A percentile compares a stretch with the other conserved stretches of the same genome.
phyloP scores from a whole-genome alignment of 2,113 vertebrate species.

The Strix aluco region DNA sequence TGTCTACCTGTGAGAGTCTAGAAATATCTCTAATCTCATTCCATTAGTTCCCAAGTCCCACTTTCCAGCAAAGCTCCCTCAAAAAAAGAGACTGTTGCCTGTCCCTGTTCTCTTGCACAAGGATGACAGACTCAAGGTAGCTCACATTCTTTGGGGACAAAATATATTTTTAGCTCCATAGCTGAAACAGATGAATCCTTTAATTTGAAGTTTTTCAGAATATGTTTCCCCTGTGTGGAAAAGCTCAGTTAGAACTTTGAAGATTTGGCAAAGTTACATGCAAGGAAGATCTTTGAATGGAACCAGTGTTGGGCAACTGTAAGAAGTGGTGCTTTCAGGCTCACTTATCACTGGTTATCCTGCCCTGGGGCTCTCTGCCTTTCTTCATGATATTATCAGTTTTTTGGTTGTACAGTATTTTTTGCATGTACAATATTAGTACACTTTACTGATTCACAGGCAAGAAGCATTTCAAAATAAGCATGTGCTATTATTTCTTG shows the following conservation, averaged over 20 bases:
- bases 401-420: background rate
- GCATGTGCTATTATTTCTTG: background rate
- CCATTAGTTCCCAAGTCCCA: background rate
- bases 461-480: background rate
- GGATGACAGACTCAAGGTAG: background rate
- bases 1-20: background rate
- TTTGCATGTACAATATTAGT: background rate
- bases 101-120: background rate
- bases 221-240: background rate
- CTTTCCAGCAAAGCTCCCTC: background rate
- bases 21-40: background rate
- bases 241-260: background rate
- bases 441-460: background rate
- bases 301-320: background rate
- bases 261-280: background rate
- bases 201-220: background rate
- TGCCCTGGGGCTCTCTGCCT: background rate
- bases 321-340: background rate
- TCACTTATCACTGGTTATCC: background rate
- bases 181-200: background rate
- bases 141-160: background rate
- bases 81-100: background rate
- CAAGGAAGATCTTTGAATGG: background rate
- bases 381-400: background rate
- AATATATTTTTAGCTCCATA: background rate